These are phyloP conservation scores for Drosophila athabasca DNA, from an alignment of 1,140 invertebrate species.

Conservation along the genomic window DNA sequence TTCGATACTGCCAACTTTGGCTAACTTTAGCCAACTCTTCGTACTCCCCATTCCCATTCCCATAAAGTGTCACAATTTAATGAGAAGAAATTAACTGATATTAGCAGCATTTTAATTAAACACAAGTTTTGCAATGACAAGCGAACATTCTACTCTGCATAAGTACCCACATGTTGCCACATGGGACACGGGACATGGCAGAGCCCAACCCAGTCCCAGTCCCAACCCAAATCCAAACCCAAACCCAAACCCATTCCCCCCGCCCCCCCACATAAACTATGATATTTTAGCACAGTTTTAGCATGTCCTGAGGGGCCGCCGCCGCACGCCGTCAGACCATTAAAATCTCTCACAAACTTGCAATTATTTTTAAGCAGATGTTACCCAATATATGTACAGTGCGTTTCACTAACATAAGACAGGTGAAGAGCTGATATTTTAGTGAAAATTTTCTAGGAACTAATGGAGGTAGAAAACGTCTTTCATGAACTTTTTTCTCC, in stretches of 20 bases:
- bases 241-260: slow-evolving; percentile 15
- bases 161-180: slow-evolving; percentile 76
- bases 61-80: slow-evolving; percentile 62
- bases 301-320: slow-evolving; percentile 40
- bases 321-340: slow-evolving; percentile 50
- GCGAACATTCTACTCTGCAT: slow-evolving; percentile 70
- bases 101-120: slow-evolving; percentile 77
- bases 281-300: slow-evolving; percentile 66
- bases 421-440: background rate
- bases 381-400: slow-evolving; percentile 52
- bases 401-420: slow-evolving; percentile 1
- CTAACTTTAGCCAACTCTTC: too few relatives aligned
- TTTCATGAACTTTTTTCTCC: too few relatives aligned
- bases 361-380: slow-evolving; percentile 75
- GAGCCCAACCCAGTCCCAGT: background rate
- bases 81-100: slow-evolving; percentile 72
- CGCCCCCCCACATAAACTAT: slow-evolving; percentile 53
- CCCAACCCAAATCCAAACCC: too few relatives aligned
- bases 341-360: slow-evolving; percentile 70
- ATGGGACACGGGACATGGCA: slow-evolving; percentile 38
- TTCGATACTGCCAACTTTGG: slow-evolving; percentile 33
- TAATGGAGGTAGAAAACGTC: too few relatives aligned
- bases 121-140: slow-evolving; percentile 61
- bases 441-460: too few relatives aligned
- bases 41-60: slow-evolving; percentile 1